Conservation (phyloP, 2,113 vertebrate species). For the Pseudorectes ferrugineus region DNA sequence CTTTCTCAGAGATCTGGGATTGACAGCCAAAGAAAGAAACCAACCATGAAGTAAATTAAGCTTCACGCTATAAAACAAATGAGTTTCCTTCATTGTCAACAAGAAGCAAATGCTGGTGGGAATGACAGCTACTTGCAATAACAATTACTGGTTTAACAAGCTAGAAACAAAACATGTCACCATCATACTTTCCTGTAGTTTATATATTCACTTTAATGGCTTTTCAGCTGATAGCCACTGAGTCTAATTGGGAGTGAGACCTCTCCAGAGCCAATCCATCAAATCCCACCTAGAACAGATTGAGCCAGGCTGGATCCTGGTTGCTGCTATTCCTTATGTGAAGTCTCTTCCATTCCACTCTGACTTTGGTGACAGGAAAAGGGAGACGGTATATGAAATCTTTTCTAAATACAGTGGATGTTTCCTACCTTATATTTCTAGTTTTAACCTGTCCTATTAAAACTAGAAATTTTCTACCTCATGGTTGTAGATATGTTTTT, state of each 20-base stretch:
- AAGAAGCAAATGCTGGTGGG: constrained; percentile 7
- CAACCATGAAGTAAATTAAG: constrained; percentile 53
- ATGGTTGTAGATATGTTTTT: not conserved
- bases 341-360: not conserved
- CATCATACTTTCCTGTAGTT: not conserved
- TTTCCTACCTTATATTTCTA: not conserved
- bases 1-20: not conserved
- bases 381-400: not conserved
- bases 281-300: not conserved
- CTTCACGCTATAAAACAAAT: constrained; percentile 45
- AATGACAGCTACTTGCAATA: constrained; percentile 33
- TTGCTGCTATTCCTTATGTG: not conserved
- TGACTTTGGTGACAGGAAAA: not conserved
- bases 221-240: not conserved
- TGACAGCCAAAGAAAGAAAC: constrained; percentile 36
- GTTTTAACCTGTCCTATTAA: not conserved
- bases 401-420: not conserved
- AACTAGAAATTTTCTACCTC: not conserved
- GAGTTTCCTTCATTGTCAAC: constrained; percentile 47
- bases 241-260: not conserved
- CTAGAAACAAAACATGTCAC: constrained; percentile 44
- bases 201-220: not conserved
- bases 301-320: not conserved
- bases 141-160: constrained; percentile 58
- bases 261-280: not conserved